phyloP scores from a whole-genome alignment of 2,797 vertebrate species.

The Eurystomus glaucurus region DNA sequence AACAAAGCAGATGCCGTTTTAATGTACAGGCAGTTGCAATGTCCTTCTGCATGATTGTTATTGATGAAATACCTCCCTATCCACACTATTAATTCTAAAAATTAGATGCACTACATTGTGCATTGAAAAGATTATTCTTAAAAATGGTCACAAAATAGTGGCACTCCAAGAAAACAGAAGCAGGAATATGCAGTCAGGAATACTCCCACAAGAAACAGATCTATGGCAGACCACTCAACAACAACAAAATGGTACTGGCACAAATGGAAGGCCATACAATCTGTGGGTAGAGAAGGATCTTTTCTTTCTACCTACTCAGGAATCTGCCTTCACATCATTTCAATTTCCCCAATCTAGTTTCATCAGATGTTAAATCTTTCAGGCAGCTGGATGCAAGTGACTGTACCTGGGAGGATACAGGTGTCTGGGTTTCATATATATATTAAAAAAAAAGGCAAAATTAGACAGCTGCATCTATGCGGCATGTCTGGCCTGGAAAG shows the following conservation, averaged over 20 bases:
- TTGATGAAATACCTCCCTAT: background rate
- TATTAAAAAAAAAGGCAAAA: no score
- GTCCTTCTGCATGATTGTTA: background rate
- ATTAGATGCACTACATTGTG: background rate
- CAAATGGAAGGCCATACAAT: background rate
- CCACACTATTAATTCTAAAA: background rate
- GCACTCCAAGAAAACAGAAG: background rate
- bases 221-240: background rate
- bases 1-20: background rate
- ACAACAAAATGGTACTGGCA: background rate
- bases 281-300: background rate
- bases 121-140: background rate
- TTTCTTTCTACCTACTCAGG: background rate
- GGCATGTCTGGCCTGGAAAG: background rate
- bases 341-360: background rate
- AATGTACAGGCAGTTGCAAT: background rate
- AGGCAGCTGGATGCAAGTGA: background rate
- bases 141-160: background rate
- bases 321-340: background rate
- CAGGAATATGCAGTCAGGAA: background rate
- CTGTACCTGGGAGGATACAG: background rate
- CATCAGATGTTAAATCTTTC: background rate
- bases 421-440: background rate
- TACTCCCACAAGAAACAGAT: background rate
- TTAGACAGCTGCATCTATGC: background rate